Evolutionary conservation across 1,140 invertebrate species (phyloP).

Genomic region (Orchesella cincta): DNA sequence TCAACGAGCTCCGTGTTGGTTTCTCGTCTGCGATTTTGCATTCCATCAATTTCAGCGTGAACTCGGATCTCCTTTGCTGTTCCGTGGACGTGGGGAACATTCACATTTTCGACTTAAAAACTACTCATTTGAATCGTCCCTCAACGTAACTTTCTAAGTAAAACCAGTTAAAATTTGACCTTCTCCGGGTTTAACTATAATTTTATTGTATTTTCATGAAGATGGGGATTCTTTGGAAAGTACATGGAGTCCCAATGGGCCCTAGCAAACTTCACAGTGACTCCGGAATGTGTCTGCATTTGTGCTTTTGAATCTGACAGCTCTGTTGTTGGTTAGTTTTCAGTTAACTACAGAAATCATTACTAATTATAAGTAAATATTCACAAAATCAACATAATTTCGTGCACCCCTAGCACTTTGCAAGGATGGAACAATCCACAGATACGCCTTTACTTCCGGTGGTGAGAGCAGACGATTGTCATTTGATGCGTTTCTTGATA

Average conservation of each 20-base stretch:
- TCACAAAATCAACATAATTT: background rate
- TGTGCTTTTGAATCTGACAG: conserved; percentile 77
- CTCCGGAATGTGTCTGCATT: conserved; percentile 79
- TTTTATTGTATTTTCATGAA: conserved; percentile 66
- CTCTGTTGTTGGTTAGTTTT: conserved; percentile 71
- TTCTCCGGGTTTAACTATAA: conserved; percentile 9
- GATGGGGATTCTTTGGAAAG: conserved; percentile 69
- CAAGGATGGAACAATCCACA: conserved; percentile 89
- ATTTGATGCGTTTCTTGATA: conserved; percentile 81
- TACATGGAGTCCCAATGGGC: conserved; percentile 81
- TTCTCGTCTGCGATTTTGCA: conserved; percentile 82
- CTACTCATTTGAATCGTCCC: conserved; percentile 66
- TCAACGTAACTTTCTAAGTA: conserved; percentile 64
- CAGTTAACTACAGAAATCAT: conserved; percentile 20
- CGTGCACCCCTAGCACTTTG: conserved; percentile 72
- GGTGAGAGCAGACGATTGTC: conserved; percentile 80
- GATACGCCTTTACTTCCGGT: conserved; percentile 81
- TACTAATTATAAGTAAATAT: conserved; percentile 9
- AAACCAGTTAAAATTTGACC: conserved; percentile 26
- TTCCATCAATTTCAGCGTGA: conserved; percentile 82
- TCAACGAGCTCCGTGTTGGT: conserved; percentile 80
- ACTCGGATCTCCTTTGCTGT: conserved; percentile 81
- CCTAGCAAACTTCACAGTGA: conserved; percentile 77
- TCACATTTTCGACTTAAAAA: conserved; percentile 84
- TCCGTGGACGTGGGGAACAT: conserved; percentile 92